These are phyloP conservation scores for Rhinogobio ventralis DNA, from an alignment of 2,797 vertebrate species.

Conservation along the genomic window DNA sequence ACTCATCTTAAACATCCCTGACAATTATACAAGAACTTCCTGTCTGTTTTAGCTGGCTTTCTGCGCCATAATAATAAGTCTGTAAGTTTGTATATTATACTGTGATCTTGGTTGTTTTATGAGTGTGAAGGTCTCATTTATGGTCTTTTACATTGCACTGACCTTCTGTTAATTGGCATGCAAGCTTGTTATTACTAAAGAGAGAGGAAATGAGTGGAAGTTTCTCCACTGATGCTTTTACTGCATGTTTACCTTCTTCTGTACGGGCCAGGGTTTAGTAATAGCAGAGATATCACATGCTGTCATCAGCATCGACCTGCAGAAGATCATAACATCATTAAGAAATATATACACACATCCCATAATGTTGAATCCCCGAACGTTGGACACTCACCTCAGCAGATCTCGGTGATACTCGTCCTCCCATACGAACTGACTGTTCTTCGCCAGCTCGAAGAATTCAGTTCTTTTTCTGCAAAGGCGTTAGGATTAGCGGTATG, in stretches of 20 bases:
- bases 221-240: too few species aligned
- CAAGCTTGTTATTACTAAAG: too few species aligned
- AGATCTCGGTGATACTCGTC: conserved; percentile 90
- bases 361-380: neutral
- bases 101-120: neutral
- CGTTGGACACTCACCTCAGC: conserved; percentile 79
- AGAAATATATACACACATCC: neutral
- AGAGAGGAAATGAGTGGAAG: too few species aligned
- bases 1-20: neutral
- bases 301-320: conserved; percentile 98
- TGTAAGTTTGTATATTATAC: neutral
- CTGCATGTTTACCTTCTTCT: conserved; percentile 83
- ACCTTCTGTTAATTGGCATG: conserved; percentile 14
- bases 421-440: conserved; percentile 90
- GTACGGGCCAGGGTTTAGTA: conserved; percentile 98
- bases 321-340: conserved; percentile 52
- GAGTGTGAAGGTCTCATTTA: conserved; percentile 19
- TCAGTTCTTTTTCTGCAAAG: conserved; percentile 87
- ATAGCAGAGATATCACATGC: conserved; percentile 97
- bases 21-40: neutral
- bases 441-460: conserved; percentile 94
- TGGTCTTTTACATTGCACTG: conserved; percentile 5
- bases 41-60: neutral
- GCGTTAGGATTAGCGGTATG: neutral
- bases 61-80: neutral